phyloP scores from a whole-genome alignment of 2,113 vertebrate species.

The Accipiter cooperii region DNA sequence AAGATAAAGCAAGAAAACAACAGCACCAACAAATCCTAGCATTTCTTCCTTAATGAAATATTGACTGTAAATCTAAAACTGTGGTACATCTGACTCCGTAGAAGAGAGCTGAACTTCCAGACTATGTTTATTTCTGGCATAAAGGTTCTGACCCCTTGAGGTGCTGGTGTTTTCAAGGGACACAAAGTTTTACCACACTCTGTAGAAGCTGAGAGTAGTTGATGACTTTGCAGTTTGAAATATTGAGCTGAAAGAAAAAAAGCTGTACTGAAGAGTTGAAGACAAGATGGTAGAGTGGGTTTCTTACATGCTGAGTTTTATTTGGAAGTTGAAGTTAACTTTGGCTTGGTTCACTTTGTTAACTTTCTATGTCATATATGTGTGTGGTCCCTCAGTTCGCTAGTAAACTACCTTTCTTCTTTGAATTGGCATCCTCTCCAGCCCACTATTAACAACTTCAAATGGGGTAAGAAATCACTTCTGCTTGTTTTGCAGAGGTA shows the following conservation, averaged over 20 bases:
- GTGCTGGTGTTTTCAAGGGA: background rate
- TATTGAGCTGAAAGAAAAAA: background rate
- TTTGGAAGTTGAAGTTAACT: background rate
- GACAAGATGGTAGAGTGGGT: background rate
- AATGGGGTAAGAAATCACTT: background rate
- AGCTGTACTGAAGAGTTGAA: background rate
- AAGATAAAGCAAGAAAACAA: background rate
- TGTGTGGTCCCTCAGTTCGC: background rate
- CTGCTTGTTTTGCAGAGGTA: background rate
- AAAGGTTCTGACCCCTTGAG: background rate
- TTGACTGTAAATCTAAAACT: background rate
- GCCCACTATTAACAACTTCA: background rate
- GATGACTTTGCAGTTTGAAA: background rate
- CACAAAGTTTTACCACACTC: background rate
- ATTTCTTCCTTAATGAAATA: background rate
- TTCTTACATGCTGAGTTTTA: background rate
- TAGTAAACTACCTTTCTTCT: background rate
- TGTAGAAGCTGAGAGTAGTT: background rate
- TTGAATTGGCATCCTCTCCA: background rate
- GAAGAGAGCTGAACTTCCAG: background rate
- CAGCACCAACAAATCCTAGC: background rate
- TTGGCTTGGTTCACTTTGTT: background rate
- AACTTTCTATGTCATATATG: background rate
- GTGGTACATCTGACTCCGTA: rapidly evolving
- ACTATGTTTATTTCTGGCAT: background rate